phyloP scores from a whole-genome alignment of 2,113 vertebrate species.

The Saccopteryx leptura region DNA sequence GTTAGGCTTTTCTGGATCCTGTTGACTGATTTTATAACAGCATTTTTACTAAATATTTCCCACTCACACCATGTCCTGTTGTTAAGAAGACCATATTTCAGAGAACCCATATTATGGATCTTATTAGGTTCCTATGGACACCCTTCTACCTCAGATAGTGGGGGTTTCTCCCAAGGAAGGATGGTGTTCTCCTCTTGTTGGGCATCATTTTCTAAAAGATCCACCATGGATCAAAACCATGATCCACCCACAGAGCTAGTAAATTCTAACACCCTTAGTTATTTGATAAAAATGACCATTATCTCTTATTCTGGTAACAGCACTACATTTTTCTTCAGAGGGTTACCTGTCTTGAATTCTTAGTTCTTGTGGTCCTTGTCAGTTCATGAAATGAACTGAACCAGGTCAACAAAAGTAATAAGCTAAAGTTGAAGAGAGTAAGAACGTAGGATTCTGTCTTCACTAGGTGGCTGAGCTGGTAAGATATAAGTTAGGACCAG shows the following conservation, averaged over 20 bases:
- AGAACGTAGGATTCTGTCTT: background rate
- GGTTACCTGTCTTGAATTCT: background rate
- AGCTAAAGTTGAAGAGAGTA: background rate
- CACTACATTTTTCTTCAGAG: background rate
- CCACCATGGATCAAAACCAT: background rate
- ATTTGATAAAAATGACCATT: background rate
- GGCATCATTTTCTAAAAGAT: slow-evolving; percentile 38
- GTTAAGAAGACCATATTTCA: slow-evolving; percentile 44
- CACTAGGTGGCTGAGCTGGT: background rate
- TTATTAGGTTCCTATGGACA: background rate
- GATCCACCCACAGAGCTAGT: background rate
- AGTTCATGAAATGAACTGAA: background rate
- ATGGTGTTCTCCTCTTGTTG: background rate
- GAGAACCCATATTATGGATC: background rate
- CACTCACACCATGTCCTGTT: background rate
- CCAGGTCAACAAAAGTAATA: slow-evolving; percentile 17
- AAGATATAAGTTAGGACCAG: background rate
- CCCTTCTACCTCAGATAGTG: background rate
- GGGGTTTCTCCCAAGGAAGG: slow-evolving; percentile 33
- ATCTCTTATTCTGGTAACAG: background rate
- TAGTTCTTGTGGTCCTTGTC: background rate
- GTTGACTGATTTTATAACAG: slow-evolving; percentile 30
- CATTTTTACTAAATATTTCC: slow-evolving; percentile 56
- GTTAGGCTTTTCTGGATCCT: background rate
- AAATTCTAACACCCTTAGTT: background rate